phyloP scores from a whole-genome alignment of 2,113 vertebrate species.

The Donacobius atricapilla region DNA sequence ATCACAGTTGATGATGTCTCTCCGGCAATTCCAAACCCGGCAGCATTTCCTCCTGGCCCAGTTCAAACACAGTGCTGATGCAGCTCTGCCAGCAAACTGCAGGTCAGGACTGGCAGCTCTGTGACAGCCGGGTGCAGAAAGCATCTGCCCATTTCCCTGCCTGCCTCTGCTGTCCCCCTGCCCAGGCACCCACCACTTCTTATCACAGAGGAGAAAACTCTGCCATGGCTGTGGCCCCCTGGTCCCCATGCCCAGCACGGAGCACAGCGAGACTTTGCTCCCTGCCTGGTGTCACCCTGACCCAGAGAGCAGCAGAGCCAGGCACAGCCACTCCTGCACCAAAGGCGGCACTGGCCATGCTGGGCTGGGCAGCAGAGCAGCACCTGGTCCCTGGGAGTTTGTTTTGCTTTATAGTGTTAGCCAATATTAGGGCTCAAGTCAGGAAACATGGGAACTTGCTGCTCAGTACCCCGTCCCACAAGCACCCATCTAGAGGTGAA shows the following conservation, averaged over 20 bases:
- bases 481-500: background rate
- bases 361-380: background rate
- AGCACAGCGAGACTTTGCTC: background rate
- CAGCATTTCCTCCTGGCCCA: background rate
- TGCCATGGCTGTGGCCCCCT: background rate
- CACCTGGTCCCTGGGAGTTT: background rate
- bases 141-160: background rate
- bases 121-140: rapidly evolving
- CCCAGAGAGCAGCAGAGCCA: background rate
- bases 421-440: background rate
- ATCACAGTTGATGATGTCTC: rapidly evolving
- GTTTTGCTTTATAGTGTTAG: background rate
- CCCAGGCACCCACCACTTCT: background rate
- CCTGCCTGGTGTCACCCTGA: background rate
- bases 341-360: background rate
- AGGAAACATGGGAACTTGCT: background rate
- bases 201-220: background rate
- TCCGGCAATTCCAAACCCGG: background rate
- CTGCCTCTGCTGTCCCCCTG: background rate
- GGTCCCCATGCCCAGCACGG: rapidly evolving
- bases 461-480: rapidly evolving
- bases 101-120: background rate
- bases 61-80: background rate
- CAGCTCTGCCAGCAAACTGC: background rate
- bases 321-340: background rate